Evolutionary conservation across 2,113 vertebrate genomes (phyloP), one percentile per base, ranked within the genome.

Genomic region (Brachionichthys hirsutus): DNA sequence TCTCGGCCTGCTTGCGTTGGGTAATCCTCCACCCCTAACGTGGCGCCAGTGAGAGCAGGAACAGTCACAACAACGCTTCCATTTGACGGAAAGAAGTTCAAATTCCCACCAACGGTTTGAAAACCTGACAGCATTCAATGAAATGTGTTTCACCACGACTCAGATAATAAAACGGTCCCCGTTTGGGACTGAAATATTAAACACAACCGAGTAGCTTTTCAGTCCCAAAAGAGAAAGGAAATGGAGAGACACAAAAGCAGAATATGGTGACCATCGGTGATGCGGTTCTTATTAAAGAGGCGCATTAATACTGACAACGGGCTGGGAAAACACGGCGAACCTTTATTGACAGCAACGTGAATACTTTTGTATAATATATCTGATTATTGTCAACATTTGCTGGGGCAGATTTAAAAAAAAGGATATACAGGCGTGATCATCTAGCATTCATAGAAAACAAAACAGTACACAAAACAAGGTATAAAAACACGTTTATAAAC

Each of bases 271-370:
- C 14, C 0, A 0, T 42, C 0, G 6, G 2, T 0, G 8, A 17
- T 40, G 15, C n/a, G 16, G 15, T n/a, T 44, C 18, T 36, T n/a
- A n/a, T n/a, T n/a, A n/a, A 9, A 6, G 34, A 35, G 5, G 34
- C 34, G 5, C 5, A 38, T 38, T 38, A 12, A 38, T 12, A 38
- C 12, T 9, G 36, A 38, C 36, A 12, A 38, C 36, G 2, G 3
- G 6, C 12, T 38, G 9, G 36, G 36, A 82, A 78, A 92, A 91
- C 91, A 92, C 90, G 81, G 86, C 90, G 85, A 88, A 83, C 82
- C 88, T 97, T 97, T 98, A 97, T 96, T 98, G 92, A 94, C 91
- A 95, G 94, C 94, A 95, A 93, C 92, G 90, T 89, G 87, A 92
- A 92, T 87, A 91, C 75, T 82, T 77, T 75, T 90, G 86, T 92